phyloP scores from a whole-genome alignment of 2,797 vertebrate genomes.

The Caiman crocodilus region DNA sequence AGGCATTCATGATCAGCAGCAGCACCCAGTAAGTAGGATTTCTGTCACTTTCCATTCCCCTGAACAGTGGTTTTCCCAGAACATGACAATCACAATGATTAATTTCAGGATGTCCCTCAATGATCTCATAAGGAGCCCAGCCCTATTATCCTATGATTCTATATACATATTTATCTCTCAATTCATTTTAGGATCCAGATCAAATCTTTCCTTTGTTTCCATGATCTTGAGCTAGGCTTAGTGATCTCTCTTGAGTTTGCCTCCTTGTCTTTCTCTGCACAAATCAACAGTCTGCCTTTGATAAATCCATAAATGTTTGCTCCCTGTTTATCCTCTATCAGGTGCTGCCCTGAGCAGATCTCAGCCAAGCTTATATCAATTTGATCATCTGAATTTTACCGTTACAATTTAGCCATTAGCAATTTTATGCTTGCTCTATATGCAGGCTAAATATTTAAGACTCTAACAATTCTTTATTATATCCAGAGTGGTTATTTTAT shows the following conservation, averaged over 20 bases:
- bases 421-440: background rate
- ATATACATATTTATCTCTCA: background rate
- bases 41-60: background rate
- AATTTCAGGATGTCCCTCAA: background rate
- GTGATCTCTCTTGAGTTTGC: background rate
- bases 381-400: background rate
- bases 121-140: background rate
- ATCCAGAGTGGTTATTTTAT: background rate
- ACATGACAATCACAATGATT: accelerated
- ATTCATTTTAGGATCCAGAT: background rate
- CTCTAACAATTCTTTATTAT: background rate
- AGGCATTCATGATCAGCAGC: background rate
- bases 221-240: background rate
- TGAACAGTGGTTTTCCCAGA: background rate
- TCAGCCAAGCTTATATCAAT: background rate
- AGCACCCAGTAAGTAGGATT: conserved; percentile 46
- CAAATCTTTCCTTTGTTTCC: background rate
- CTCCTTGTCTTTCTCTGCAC: background rate
- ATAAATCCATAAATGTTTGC: background rate
- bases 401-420: background rate
- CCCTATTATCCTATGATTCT: background rate
- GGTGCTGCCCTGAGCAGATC: background rate
- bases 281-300: background rate
- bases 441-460: background rate
- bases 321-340: background rate